A percentile compares a stretch with the other conserved stretches of the same genome.
Evolutionary conservation across 2,888 invertebrate species (phyloP).

Genomic region (Geophilus truncorum): DNA sequence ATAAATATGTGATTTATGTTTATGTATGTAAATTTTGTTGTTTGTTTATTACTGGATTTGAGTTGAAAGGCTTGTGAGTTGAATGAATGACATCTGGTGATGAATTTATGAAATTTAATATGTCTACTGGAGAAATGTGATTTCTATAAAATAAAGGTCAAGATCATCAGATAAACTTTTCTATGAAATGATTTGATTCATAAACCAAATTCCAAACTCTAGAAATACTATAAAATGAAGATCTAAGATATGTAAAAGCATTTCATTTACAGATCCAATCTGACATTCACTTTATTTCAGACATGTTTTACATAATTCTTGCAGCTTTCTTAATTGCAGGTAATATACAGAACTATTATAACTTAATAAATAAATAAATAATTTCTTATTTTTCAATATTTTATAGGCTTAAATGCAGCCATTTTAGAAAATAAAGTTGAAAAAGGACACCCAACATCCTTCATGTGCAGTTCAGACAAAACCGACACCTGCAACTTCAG

Average conservation of each 20-base stretch:
- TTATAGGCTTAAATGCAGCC: too few relatives aligned
- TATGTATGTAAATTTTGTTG: too few relatives aligned
- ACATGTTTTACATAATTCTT: background rate
- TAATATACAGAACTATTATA: background rate
- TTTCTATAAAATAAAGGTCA: background rate
- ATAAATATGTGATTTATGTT: too few relatives aligned
- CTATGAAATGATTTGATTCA: background rate
- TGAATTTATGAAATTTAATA: too few relatives aligned
- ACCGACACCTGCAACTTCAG: background rate
- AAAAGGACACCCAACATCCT: background rate
- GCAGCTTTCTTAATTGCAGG: background rate
- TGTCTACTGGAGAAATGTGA: too few relatives aligned
- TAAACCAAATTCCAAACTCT: background rate
- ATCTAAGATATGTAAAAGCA: too few relatives aligned
- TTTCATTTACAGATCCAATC: background rate
- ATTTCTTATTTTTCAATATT: background rate
- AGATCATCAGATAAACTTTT: background rate
- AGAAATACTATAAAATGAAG: background rate
- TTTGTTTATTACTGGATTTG: too few relatives aligned
- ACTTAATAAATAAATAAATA: background rate
- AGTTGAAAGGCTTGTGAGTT: too few relatives aligned
- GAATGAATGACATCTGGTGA: background rate
- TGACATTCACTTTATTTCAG: background rate
- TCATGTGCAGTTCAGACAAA: background rate
- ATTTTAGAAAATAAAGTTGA: background rate